phyloP scores from a whole-genome alignment of 1,140 invertebrate species.

The Aphis craccivora region DNA sequence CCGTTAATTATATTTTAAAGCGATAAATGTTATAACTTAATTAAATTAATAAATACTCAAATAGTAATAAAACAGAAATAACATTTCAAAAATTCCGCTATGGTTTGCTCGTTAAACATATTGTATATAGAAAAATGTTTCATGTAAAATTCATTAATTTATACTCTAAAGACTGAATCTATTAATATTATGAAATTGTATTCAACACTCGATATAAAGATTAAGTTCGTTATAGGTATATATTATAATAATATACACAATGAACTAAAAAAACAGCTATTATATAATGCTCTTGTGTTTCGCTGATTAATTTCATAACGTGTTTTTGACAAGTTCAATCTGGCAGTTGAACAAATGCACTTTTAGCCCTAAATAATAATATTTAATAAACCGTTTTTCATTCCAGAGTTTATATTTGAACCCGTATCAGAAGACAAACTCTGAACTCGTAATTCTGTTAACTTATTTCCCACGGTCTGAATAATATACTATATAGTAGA shows the following conservation, averaged over 20 bases:
- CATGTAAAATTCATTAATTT: background rate
- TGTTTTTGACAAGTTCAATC: conserved; percentile 20
- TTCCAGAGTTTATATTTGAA: background rate
- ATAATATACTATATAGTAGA: background rate
- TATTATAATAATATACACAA: background rate
- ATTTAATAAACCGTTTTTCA: background rate
- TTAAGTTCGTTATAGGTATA: background rate
- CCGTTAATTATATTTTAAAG: background rate
- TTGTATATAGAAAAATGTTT: background rate
- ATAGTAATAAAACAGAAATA: background rate
- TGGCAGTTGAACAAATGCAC: background rate
- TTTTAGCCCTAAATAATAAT: conserved; percentile 18
- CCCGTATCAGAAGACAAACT: background rate
- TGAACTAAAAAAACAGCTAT: background rate
- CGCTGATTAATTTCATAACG: background rate
- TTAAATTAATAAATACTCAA: background rate
- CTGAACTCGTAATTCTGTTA: background rate
- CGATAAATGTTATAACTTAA: background rate
- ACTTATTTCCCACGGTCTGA: background rate
- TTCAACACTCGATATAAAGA: background rate
- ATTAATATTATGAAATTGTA: background rate
- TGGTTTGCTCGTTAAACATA: background rate
- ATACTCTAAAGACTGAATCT: background rate
- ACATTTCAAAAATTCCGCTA: background rate
- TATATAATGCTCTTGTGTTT: background rate